Evolutionary conservation across 2,113 vertebrate species (phyloP), one percentile per base, ranked within the genome.

Genomic region (Sinocyclocheilus anophthalmus): DNA sequence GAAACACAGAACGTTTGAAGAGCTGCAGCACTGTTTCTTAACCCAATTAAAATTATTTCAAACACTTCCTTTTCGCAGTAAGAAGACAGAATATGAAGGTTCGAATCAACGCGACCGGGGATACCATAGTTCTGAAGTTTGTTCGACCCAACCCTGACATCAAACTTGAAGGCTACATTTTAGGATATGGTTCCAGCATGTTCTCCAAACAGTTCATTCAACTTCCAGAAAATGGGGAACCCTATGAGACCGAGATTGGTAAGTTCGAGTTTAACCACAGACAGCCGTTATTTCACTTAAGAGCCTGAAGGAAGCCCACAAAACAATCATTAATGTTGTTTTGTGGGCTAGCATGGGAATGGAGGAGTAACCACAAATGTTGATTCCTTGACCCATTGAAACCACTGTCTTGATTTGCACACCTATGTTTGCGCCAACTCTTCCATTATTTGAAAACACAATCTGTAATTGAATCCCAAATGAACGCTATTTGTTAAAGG

Each of bases 151-250:
- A 89, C 83, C 94, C 96, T 11, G 96, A 94, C 2, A 92, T 95
- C 86, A 97, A 95, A 90, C 91, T 99, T 69, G 94, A 98, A 92
- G 98, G 98, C 14, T 98, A 97, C 89, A 93, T 99, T 78, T 93
- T 99, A 89, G 97, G 98, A 10, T 98, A 98, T 22, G 98, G 98
- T 80, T 96, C 95, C 92, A 97, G 86, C 78, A 90, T 96, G 72
- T 96, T 96, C 87, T 96, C 97, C 92, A 97, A 96, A 81, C 97
- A 98, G 87, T 97, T 97, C 91, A 96, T 99, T 88, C 95, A 94
- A 85, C 94, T 98, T 80, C 97, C 98, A 0, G 91, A 95, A 0
- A 95, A 97, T 14, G 97, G 97, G 39, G 94, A 95, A 78, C 92
- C 91, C 55, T 96, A 94, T 0, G 55, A 96, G 86, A 95, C 96